These are phyloP conservation scores for Keiferia lycopersicella DNA, from an alignment of 2,888 invertebrate genomes.

Conservation along the genomic window DNA sequence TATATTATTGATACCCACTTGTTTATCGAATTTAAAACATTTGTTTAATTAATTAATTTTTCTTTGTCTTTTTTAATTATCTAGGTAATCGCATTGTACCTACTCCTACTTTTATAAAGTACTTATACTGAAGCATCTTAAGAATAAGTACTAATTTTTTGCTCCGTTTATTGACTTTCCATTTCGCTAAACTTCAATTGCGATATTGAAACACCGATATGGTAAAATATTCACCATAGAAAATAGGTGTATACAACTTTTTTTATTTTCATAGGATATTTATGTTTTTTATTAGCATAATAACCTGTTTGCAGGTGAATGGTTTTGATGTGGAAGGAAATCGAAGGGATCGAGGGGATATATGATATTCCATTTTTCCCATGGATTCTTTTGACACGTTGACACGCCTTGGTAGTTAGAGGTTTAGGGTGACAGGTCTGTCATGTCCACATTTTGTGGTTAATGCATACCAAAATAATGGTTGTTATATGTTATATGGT, in stretches of 20 bases:
- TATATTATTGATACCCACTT: too few species aligned
- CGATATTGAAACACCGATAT: constrained; percentile 9
- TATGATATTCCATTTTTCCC: not conserved
- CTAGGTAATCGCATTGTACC: too few species aligned
- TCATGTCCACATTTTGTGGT: too few species aligned
- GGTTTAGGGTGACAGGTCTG: not conserved
- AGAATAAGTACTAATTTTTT: too few species aligned
- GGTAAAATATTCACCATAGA: too few species aligned
- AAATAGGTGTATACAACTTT: constrained; percentile 10
- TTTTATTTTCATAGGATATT: constrained; percentile 15
- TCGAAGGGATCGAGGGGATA: not conserved
- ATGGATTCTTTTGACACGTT: not conserved
- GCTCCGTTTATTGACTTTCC: not conserved
- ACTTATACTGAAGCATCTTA: too few species aligned
- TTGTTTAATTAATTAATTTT: too few species aligned
- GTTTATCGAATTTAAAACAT: too few species aligned
- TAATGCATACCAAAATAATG: too few species aligned
- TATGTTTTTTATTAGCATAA: constrained; percentile 14
- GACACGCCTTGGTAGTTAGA: not conserved
- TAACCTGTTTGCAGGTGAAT: constrained; percentile 19
- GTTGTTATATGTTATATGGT: too few species aligned
- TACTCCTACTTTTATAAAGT: too few species aligned
- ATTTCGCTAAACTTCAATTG: not conserved
- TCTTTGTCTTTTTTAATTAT: too few species aligned
- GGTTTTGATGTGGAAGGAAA: constrained; percentile 2